Base-by-base conservation (phyloP, 1,140 invertebrate genomes). In the Papilio dardanus region DNA sequence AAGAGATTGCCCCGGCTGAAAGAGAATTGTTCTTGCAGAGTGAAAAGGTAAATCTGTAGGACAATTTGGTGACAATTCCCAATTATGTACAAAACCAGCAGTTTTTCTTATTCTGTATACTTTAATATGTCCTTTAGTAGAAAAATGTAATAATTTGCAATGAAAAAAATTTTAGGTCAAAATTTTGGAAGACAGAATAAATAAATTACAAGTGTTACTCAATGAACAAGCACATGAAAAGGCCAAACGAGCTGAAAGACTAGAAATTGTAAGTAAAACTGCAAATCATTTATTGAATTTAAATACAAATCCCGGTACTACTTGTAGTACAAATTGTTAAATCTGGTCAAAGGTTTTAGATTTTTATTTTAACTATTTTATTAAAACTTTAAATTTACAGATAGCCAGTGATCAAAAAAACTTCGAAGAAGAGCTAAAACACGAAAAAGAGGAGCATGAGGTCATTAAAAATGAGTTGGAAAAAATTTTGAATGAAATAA, bases 181-280 rank as follows among this genome's bases (percentile, higher is more conserved):
- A 83, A 35, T 30, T 30, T 80, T 92, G 68, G 87, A 89, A 74
- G 82, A 91, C 33, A 83, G 76, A 74, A 92, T 88, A 68, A 88
- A 90, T 73, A 83, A 77, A 67, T 75, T 90, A 7, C 40, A 89
- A 19, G 83, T 86, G 67, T 77, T 88, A 81, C 76, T 90, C 1
- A 92, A 92, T 79, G 79, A 86, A 77, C 87, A 90, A 69, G 87
- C 88, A 46, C 83, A 81, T 62, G 86, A 91, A 67, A 92, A 92
- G 58, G 88, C 79, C 5, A 86, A 88, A 66, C 75, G 89, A 31
- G 78, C 81, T 16, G 83, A 86, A 12, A 87, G 83, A 75, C 65
- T 91, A 5, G 84, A 86, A 74, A 86, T 88, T 90, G 30, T 67
- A 35, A 67, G 65, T 33, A 10, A 19, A 4, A 42, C 6, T 19